Evolutionary conservation across 2,797 vertebrate species (phyloP), one percentile per base, ranked within the genome.

Genomic region (Limosa lapponica): DNA sequence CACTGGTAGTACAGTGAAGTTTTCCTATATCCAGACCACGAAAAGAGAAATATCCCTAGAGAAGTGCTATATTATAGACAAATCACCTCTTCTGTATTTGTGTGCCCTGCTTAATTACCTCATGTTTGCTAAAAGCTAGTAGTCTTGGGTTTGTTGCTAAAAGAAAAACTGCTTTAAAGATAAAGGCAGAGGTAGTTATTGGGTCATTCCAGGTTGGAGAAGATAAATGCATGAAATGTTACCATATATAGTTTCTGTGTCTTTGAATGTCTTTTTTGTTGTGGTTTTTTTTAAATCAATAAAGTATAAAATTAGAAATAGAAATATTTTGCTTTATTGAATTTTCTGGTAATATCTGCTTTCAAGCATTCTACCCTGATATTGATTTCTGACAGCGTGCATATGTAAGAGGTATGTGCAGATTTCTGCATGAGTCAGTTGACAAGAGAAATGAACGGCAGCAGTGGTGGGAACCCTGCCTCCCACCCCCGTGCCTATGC

Each of bases 31-130:
- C 18, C 59, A 72, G 51, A 94, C 61, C 34, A 69, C 20, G 86
- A 72, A 71, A 86, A 90, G 11, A 51, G 48, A 96, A 97, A 89
- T 54, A 25, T 43, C 64, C 55, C 59, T 93, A 84, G 84, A 90
- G 37, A 81, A 54, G 36, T 6, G 90, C 74, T 69, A 51, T 24
- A 65, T 43, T 84, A 44, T 24, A 52, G 69, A 67, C 16, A 93
- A 96, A 91, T 62, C 78, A 27, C 28, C 66, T 88, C 61, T 92
- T 66, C 80, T 74, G 49, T 49, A 54, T 79, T 51, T 66, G 7
- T 2, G 0, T 93, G 52, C 37, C 37, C 32, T 74, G 54, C 16
- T 82, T 75, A 81, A 91, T 24, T 89, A 12, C 3, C 41, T 83
- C 36, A 37, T 57, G 46, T 91, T 93, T 96, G 51, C 49, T 88